Conservation (phyloP, 2,888 invertebrate genomes). For the Synanthedon tipuliformis region DNA sequence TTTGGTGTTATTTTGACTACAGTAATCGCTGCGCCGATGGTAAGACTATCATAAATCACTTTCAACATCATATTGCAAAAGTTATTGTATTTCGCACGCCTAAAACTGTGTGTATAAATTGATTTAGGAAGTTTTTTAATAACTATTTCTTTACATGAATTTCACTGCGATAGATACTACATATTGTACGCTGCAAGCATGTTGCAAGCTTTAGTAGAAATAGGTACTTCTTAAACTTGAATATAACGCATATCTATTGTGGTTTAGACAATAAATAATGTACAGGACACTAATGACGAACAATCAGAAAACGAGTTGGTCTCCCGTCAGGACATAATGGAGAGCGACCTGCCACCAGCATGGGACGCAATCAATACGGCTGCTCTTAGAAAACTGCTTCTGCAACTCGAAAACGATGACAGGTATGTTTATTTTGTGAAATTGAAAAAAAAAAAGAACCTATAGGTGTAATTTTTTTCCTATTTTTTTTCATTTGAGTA, state of each 20-base stretch:
- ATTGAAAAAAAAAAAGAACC: too few species aligned
- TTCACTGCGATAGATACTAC: background rate
- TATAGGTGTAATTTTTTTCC: too few species aligned
- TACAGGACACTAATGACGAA: conserved; percentile 49
- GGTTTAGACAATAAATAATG: background rate
- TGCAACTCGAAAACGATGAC: conserved; percentile 54
- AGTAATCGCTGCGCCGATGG: conserved; percentile 42
- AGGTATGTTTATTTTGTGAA: conserved; percentile 26
- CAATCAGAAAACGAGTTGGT: conserved; percentile 41
- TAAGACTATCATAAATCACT: conserved; percentile 13
- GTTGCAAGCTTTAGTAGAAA: too few species aligned
- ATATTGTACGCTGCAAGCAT: too few species aligned
- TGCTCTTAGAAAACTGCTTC: conserved; percentile 48
- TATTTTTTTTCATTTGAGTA: too few species aligned
- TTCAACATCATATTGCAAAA: too few species aligned
- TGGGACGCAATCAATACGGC: conserved; percentile 56
- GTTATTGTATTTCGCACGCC: too few species aligned
- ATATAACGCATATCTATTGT: background rate
- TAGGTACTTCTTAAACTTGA: too few species aligned
- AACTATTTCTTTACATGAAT: too few species aligned
- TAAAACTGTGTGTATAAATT: too few species aligned
- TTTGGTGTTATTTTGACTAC: conserved; percentile 34
- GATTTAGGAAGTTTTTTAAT: too few species aligned
- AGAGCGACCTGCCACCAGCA: conserved; percentile 26
- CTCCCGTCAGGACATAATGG: conserved; percentile 32